Percentiles rank a stretch among this genome's conserved stretches.
These are phyloP conservation scores for Brenthis daphne DNA, from an alignment of 2,888 invertebrate species.

Conservation along the genomic window DNA sequence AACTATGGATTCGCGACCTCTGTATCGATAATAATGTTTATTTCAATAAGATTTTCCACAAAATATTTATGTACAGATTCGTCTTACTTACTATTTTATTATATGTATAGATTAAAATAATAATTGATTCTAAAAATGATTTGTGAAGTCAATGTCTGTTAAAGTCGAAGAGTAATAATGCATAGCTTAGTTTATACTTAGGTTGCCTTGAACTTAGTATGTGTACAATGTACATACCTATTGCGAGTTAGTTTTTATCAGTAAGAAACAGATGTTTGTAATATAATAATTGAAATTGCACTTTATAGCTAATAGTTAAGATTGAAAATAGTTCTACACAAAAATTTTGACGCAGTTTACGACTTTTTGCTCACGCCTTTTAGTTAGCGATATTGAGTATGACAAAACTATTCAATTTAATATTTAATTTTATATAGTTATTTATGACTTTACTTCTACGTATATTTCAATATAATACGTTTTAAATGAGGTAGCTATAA, in stretches of 20 bases:
- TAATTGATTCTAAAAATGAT: no score
- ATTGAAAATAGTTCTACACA: slow-evolving; percentile 8
- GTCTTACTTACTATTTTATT: no score
- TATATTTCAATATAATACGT: no score
- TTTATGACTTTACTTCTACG: not conserved
- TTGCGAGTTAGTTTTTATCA: slow-evolving; percentile 20
- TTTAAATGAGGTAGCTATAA: no score
- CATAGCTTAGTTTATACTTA: slow-evolving; percentile 8
- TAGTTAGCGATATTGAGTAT: slow-evolving; percentile 3
- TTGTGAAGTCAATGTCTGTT: not conserved
- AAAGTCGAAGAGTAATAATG: not conserved
- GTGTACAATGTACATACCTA: slow-evolving; percentile 10
- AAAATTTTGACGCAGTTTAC: slow-evolving; percentile 16
- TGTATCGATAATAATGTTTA: no score
- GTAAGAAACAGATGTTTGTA: slow-evolving; percentile 15
- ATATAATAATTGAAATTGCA: slow-evolving; percentile 6
- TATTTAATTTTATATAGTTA: not conserved
- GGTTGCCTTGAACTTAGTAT: slow-evolving; percentile 37
- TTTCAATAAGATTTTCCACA: no score
- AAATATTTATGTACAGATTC: no score
- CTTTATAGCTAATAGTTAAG: not conserved
- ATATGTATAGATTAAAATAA: no score
- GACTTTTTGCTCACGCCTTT: slow-evolving; percentile 26
- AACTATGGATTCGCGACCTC: no score
- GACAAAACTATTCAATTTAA: not conserved